Conservation (phyloP, 2,797 vertebrate genomes). For the Amphiprion clarkii region DNA sequence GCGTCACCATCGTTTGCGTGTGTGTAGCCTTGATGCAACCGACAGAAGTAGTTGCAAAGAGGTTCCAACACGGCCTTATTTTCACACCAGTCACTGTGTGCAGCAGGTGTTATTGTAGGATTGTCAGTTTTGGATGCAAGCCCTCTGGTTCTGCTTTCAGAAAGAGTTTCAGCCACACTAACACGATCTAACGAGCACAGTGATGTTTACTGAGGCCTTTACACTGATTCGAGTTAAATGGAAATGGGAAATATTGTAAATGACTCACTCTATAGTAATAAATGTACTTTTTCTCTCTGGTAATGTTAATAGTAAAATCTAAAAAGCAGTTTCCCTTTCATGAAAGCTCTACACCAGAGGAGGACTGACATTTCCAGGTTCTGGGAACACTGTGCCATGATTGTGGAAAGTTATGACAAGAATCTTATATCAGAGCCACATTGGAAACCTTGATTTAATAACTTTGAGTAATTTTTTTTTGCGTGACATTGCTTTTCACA, state of each 20-base stretch:
- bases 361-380: slow-evolving; percentile 13
- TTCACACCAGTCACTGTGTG: neutral
- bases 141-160: neutral
- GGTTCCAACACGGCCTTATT: neutral
- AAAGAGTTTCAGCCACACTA: neutral
- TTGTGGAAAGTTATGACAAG: slow-evolving; percentile 52
- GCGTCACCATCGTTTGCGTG: neutral
- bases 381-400: slow-evolving; percentile 28
- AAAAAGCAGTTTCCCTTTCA: neutral
- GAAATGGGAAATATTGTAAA: slow-evolving; percentile 5
- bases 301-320: neutral
- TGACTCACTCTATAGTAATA: slow-evolving; percentile 1
- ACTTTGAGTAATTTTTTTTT: slow-evolving; percentile 23
- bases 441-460: slow-evolving; percentile 51
- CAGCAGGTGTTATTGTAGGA: neutral
- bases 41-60: neutral
- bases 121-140: neutral
- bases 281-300: neutral
- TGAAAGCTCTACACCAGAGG: slow-evolving; percentile 8
- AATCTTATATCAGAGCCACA: slow-evolving; percentile 45
- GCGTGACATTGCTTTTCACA: slow-evolving; percentile 1
- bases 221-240: neutral
- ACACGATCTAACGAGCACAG: neutral
- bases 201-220: neutral
- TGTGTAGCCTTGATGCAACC: neutral